Base-by-base conservation (phyloP, 2,797 vertebrate genomes). In the Smutsia temminckii region DNA sequence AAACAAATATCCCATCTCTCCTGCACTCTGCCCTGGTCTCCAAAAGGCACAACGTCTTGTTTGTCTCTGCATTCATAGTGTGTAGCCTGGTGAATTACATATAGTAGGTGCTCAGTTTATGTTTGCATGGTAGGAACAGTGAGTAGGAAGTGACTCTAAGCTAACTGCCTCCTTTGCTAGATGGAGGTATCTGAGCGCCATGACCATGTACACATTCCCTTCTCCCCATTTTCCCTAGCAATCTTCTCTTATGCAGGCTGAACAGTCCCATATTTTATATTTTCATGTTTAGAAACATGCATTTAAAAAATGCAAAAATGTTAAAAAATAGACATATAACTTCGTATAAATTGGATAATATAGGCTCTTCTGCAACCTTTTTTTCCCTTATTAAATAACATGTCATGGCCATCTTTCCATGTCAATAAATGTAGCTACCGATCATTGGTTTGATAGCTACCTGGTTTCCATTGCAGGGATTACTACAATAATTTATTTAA, bases 391-490 rank as follows among this genome's bases (percentile, higher is more conserved):
- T 74, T 91, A 92, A 93, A 83, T 89, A 96, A 74, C 53, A 66
- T 53, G 21, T 86, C 77, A 55, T n/a, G 71, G 71, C 9, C 79
- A 94, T 96, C 86, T 66, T 63, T 92, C 55, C 63, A 87, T 68
- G 87, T 90, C 85, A 92, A 78, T 96, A 93, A 95, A 85, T 66
- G 89, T 53, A 96, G 71, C 64, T 95, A 87, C 53, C 69, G 51
- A 93, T 88, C 84, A 94, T 92, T 7, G 6, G 85, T 94, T 93
- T 96, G 92, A 96, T 92, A 94, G 89, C 51, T 95, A 95, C 75
- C 71, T 94, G 86, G 40, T 74, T 92, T 94, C 84, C 55, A 69
- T 78, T 93, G 77, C 95, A 64, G 64, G 72, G 63, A 85, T 94
- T 71, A 81, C 59, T 87, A 46, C 46, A 46, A 20, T 94, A 95